A percentile compares a stretch with the other conserved stretches of the same genome.
These are phyloP conservation scores for Halisarca cf. caerulea DNA, from an alignment of 37 sponge, comb jelly and placozoan genomes.

Conservation along the genomic window DNA sequence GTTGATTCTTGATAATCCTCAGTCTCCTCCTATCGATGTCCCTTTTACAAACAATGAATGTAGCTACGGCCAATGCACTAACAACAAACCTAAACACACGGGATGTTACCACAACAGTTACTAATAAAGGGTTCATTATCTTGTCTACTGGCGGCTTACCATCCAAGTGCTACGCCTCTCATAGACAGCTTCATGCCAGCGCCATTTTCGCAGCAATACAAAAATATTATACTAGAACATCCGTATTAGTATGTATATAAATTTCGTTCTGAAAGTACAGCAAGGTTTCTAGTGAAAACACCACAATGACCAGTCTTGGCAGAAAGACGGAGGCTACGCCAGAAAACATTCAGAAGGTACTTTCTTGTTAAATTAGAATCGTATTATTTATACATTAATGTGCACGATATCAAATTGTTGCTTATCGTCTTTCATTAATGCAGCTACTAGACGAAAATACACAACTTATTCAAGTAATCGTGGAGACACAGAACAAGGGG, in stretches of 20 bases:
- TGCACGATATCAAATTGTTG: not conserved
- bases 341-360: slow-evolving; percentile 10
- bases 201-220: not conserved
- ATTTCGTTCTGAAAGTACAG: too few relatives aligned
- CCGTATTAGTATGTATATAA: not conserved
- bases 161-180: slow-evolving; percentile 8
- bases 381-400: too few relatives aligned
- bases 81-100: not conserved
- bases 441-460: slow-evolving; percentile 81
- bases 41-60: not conserved
- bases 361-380: too few relatives aligned
- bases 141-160: too few relatives aligned
- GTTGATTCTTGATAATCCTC: not conserved
- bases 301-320: not conserved
- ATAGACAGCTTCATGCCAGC: slow-evolving; percentile 8
- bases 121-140: too few relatives aligned
- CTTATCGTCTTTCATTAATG: not conserved
- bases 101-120: too few relatives aligned
- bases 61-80: not conserved
- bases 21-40: slow-evolving; percentile 17
- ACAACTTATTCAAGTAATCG: slow-evolving; percentile 67
- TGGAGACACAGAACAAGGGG: slow-evolving; percentile 73
- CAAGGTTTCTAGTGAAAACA: not conserved
- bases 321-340: not conserved
- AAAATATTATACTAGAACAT: not conserved